phyloP scores from a whole-genome alignment of 2,888 invertebrate species.

The Lysandra coridon region DNA sequence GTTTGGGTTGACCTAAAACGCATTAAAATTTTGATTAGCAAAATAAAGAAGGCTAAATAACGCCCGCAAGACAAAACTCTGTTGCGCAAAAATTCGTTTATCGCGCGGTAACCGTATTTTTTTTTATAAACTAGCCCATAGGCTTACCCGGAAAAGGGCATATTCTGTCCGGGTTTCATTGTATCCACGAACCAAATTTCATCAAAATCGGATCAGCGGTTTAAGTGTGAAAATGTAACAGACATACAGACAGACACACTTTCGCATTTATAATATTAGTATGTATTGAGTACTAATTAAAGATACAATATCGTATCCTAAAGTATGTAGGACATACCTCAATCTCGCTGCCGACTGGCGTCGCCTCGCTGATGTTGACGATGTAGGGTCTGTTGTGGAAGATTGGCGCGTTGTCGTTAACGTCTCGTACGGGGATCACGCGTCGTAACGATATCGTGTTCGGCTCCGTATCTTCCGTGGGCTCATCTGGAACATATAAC shows the following conservation, averaged over 20 bases:
- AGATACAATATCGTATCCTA: background rate
- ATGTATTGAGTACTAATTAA: no score
- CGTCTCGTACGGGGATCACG: constrained; percentile 88
- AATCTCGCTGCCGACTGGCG: constrained; percentile 82
- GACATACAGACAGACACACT: no score
- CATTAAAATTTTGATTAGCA: constrained; percentile 32
- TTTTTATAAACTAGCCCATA: no score
- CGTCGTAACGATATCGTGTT: constrained; percentile 89
- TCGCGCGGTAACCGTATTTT: no score
- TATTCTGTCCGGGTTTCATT: no score
- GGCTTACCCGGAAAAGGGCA: no score
- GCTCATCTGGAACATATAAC: constrained; percentile 80
- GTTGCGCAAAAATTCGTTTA: no score
- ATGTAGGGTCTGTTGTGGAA: constrained; percentile 88
- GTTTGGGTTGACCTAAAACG: constrained; percentile 68
- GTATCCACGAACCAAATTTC: no score
- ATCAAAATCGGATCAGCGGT: no score
- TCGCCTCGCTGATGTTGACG: constrained; percentile 85
- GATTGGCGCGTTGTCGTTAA: constrained; percentile 89
- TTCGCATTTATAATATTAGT: no score
- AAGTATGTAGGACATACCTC: constrained; percentile 58
- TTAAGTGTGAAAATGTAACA: no score
- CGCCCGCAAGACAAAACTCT: no score
- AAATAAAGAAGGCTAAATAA: background rate
- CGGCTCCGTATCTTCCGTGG: constrained; percentile 84